A percentile compares a stretch with the other conserved stretches of the same genome.
Conservation (phyloP, 2,113 vertebrate genomes). For the Microcebus tavaratra region DNA sequence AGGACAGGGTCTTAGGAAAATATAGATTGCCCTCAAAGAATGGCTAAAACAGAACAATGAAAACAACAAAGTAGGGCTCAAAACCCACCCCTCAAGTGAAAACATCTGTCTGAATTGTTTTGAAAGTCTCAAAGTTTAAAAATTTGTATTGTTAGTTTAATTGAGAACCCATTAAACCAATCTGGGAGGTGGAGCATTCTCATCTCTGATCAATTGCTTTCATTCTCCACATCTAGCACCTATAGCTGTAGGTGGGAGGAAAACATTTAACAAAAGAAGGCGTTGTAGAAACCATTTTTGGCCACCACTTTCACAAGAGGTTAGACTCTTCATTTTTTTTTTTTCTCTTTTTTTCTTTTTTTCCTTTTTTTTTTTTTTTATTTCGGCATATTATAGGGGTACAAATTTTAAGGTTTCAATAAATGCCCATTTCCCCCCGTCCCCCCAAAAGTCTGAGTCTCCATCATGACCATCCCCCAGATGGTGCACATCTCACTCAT, state of each 20-base stretch:
- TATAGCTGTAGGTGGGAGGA: neutral
- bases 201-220: neutral
- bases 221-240: neutral
- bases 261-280: neutral
- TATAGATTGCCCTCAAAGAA: neutral
- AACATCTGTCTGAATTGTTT: neutral
- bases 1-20: neutral
- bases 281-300: neutral
- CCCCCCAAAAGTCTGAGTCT: no score
- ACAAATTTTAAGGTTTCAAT: no score
- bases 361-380: neutral
- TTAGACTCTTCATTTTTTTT: neutral
- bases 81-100: neutral
- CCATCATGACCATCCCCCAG: no score
- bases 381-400: no score
- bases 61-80: neutral
- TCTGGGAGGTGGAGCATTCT: neutral
- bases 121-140: neutral
- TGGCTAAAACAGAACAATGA: neutral
- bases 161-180: neutral
- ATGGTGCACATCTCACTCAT: no score
- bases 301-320: neutral
- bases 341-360: no score
- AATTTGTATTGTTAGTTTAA: neutral
- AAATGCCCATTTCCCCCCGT: no score